Base-by-base conservation (phyloP, 1,140 invertebrate species). In the Sminthurides bifidus region DNA sequence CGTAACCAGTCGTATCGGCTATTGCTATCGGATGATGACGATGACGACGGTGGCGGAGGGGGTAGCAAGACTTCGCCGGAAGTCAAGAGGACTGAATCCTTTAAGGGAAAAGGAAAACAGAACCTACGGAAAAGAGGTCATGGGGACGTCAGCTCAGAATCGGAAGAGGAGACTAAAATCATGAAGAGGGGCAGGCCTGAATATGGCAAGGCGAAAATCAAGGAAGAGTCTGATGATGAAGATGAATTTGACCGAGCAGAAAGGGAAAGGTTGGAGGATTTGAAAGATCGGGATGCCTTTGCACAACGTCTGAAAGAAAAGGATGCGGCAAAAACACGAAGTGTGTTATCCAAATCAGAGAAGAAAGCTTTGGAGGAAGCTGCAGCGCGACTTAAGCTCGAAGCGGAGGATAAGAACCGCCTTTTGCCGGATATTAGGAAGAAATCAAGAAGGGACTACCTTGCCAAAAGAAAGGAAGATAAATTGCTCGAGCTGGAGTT, bases 401-500 rank as follows among this genome's bases (percentile, higher is more conserved):
- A 93, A 73, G 76, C 80, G 35, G 81, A 90, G 65, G 85, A 92
- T 66, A 75, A 84, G 52, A 84, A 89, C 44, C 86, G 87, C 71
- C 76, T 94, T 41, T 74, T 97, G 40, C 90, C 91, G 14, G 84
- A 86, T 65, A 68, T 98, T 10, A 75, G 95, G 45, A 75, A 92
- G 19, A 85, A 97, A 69, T 97, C 93, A 0, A 79, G 95, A 30
- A 76, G 91, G 50, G 85, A 91, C 68, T 99, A 99, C 74, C 76
- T 98, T 56, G 84, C 87, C 62, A 98, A 97, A 72, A 77, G 95
- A 49, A 93, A 96, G 75, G 85, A 87, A 51, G 93, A 98, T 66
- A 98, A 98, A 76, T 78, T 98, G 35, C 77, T 83, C n/a, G 93
- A 98, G 70, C 73, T 98, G 33, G 93, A 97, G 75, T 85, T 81